Conservation (phyloP, 2,888 invertebrate genomes). For the Ditula angustiorana region DNA sequence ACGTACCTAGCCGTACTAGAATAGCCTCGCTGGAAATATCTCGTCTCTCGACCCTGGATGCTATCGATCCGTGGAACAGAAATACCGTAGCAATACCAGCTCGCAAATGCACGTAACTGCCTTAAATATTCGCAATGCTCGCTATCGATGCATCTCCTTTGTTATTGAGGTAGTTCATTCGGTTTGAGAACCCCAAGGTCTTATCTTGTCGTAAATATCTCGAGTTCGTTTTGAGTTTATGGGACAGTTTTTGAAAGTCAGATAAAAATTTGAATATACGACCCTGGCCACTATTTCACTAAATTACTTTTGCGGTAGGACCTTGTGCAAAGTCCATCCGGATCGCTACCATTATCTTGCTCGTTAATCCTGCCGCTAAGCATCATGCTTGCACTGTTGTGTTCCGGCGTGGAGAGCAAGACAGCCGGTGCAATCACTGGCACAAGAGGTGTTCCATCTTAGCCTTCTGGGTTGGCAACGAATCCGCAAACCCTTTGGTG, state of each 20-base stretch:
- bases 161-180: not conserved
- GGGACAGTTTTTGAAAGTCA: not conserved
- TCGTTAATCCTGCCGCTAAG: too few relatives aligned
- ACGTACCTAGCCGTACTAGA: not conserved
- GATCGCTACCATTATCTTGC: too few relatives aligned
- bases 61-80: constrained; percentile 1
- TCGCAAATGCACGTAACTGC: not conserved
- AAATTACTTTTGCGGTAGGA: too few relatives aligned
- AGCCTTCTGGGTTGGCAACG: too few relatives aligned
- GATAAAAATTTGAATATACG: not conserved
- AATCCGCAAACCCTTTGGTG: too few relatives aligned
- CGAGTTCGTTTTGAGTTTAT: not conserved
- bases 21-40: constrained; percentile 1
- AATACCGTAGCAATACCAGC: not conserved
- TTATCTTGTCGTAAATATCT: too few relatives aligned
- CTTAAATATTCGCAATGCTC: not conserved
- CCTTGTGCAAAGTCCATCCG: too few relatives aligned
- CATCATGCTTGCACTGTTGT: too few relatives aligned
- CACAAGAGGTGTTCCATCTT: too few relatives aligned
- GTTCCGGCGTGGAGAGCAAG: too few relatives aligned
- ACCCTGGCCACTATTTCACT: too few relatives aligned
- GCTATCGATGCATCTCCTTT: not conserved
- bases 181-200: not conserved
- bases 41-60: constrained; percentile 9
- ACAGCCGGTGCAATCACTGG: too few relatives aligned